A percentile compares a stretch with the other conserved stretches of the same genome.
Evolutionary conservation across 2,888 invertebrate species (phyloP).

Genomic region (Lathronympha strigana): DNA sequence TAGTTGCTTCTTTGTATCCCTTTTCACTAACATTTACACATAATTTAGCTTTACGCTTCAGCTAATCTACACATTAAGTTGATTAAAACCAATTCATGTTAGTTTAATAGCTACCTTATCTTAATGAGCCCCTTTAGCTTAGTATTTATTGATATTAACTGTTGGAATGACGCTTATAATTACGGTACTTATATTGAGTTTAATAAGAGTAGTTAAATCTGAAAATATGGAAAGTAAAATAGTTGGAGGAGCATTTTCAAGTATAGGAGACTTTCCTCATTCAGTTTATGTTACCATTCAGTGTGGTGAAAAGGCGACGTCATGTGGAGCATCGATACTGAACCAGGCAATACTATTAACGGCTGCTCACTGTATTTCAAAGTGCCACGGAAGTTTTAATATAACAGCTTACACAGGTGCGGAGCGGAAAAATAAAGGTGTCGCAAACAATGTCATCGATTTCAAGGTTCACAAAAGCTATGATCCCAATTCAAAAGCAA

Average conservation of each 20-base stretch:
- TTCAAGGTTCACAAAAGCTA: conserved; percentile 43
- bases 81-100: background rate
- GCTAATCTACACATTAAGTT: background rate
- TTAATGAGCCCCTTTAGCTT: background rate
- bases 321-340: conserved; percentile 57
- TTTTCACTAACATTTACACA: background rate
- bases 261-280: conserved; percentile 47
- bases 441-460: background rate
- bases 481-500: fast-evolving
- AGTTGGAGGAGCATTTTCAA: conserved; percentile 45
- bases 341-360: conserved; percentile 53
- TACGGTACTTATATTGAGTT: background rate
- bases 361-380: conserved; percentile 53
- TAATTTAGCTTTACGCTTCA: background rate
- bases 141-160: background rate
- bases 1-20: too few relatives aligned
- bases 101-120: conserved; percentile 1
- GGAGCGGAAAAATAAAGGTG: conserved; percentile 27
- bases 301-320: conserved; percentile 41
- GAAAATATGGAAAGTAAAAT: conserved; percentile 44
- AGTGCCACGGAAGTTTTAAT: conserved; percentile 44
- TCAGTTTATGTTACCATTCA: conserved; percentile 46
- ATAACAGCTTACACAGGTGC: conserved; percentile 44
- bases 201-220: background rate
- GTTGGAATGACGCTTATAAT: background rate